Evolutionary conservation across 1,140 invertebrate species (phyloP), one percentile per base, ranked within the genome.

Genomic region (Globodera rostochiensis): DNA sequence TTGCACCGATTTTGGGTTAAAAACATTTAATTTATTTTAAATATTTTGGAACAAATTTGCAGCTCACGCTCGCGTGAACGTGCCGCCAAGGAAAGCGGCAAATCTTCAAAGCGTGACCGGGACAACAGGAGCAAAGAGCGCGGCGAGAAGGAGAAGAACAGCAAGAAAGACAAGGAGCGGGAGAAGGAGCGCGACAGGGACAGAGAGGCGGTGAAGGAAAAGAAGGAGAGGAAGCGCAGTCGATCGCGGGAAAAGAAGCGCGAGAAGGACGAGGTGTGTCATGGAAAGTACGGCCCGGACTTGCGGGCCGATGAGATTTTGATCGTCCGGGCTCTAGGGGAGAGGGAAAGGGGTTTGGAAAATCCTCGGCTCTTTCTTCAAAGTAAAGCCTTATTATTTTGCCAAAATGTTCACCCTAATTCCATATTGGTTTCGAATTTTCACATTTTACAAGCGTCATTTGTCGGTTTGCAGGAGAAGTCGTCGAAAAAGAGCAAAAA

Each of bases 401-500:
- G 36, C 36, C 36, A 36, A 36, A 36, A 36, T 36, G 36, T 36
- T 36, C 36, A 36, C 36, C 36, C 36, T 36, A 36, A 36, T 36
- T 36, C 2, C 36, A 36, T 36, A 36, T 36, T 36, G 36, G 36
- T 36, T 1, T 36, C 36, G 36, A 36, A 36, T 36, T 36, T 25
- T 36, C 36, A 36, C 36, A 36, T 36, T 36, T 36, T 36, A 36
- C 36, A 36, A 3, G 36, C 36, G 36, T 36, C 36, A 36, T 36
- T 36, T 36, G 36, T 36, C 36, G 36, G 36, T 66, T 19, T 53
- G 15, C 60, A 74, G 70, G 77, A 57, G n/a, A 67, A 49, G 9
- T 25, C n/a, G 15, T n/a, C 73, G 8, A 81, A 74, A 81, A 81
- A 80, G 77, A 81, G 19, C 47, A 81, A 82, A 53, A 64, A 64